Evolutionary conservation across 2,888 invertebrate species (phyloP).

Genomic region (Xylocampa areola): DNA sequence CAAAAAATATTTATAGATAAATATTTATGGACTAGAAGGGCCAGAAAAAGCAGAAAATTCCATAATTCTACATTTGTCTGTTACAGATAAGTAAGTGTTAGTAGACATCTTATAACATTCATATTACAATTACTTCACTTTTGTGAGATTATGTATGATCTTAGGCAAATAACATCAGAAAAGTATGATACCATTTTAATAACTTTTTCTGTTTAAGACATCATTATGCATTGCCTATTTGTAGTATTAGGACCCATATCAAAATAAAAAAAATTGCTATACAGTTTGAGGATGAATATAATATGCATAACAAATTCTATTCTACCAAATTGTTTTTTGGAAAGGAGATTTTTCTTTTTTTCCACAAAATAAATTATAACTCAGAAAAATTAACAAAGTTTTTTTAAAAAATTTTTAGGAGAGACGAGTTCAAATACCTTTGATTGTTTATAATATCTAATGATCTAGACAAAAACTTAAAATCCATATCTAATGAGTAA

Average conservation of each 20-base stretch:
- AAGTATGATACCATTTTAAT: too few species aligned
- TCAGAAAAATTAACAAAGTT: too few species aligned
- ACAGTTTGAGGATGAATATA: neutral
- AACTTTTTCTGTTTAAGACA: too few species aligned
- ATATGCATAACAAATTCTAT: neutral
- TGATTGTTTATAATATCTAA: too few species aligned
- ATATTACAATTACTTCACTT: constrained; percentile 6
- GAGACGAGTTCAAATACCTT: too few species aligned
- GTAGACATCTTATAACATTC: constrained; percentile 6
- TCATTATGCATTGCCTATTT: too few species aligned
- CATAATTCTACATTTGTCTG: constrained; percentile 2
- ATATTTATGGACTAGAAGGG: constrained; percentile 37
- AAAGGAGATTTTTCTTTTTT: too few species aligned
- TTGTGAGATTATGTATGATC: neutral
- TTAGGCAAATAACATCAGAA: neutral
- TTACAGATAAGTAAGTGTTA: neutral
- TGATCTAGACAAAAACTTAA: constrained; percentile 9
- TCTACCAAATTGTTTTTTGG: too few species aligned
- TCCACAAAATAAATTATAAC: too few species aligned
- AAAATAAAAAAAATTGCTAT: too few species aligned
- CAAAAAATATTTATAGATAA: constrained; percentile 12
- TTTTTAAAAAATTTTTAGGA: too few species aligned
- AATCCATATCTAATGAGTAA: constrained; percentile 22
- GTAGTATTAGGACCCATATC: too few species aligned
- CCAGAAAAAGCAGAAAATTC: constrained; percentile 13